phyloP scores from a whole-genome alignment of 2,113 vertebrate genomes.

The Hippocampus mohnikei region DNA sequence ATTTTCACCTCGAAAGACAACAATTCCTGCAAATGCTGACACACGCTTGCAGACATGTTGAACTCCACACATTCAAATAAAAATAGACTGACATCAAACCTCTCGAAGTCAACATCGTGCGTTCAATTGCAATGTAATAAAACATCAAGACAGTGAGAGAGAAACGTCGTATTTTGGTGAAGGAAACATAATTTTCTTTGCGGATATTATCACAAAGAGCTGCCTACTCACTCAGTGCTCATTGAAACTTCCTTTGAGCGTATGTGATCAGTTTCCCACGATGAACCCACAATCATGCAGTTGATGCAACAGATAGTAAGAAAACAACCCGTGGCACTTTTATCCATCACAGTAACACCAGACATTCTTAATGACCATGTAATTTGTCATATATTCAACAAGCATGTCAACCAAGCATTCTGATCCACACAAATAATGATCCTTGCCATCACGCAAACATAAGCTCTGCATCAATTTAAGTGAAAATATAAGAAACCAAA shows the following conservation, averaged over 20 bases:
- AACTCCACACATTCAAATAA: not conserved
- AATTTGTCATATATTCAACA: not conserved
- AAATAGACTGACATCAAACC: not conserved
- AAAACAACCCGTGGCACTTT: not conserved
- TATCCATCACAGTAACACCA: not conserved
- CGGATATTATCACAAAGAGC: not conserved
- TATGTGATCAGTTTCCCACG: no score
- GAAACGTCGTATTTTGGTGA: not conserved
- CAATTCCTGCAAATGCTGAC: not conserved
- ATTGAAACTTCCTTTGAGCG: not conserved
- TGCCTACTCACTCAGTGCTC: no score
- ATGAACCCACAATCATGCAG: not conserved
- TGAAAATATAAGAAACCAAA: not conserved
- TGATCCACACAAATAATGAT: not conserved
- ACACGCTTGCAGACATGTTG: not conserved
- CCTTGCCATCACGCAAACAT: not conserved
- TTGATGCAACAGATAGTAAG: not conserved
- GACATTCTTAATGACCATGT: not conserved
- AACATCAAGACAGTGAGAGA: not conserved
- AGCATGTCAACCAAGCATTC: not conserved
- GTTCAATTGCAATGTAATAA: not conserved
- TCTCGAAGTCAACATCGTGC: not conserved
- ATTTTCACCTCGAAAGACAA: not conserved
- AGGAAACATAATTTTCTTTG: not conserved
- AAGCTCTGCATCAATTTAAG: not conserved